Conservation (phyloP, 2,888 invertebrate species). For the Chelonus formosanus region DNA sequence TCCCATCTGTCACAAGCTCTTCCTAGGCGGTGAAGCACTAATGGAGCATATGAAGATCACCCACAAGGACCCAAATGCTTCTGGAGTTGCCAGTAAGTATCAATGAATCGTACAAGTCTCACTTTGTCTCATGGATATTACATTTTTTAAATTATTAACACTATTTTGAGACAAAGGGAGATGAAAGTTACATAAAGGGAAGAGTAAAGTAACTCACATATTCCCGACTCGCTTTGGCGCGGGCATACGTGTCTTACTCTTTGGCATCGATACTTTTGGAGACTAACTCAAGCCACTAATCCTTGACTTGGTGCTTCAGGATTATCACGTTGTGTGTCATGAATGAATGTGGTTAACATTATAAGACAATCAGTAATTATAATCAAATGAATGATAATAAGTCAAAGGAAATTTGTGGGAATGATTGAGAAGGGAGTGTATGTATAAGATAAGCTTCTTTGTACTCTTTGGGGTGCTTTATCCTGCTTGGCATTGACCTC, state of each 20-base stretch:
- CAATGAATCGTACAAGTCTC: slow-evolving; percentile 27
- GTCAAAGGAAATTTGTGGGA: slow-evolving; percentile 4
- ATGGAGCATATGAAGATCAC: slow-evolving; percentile 97
- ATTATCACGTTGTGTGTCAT: slow-evolving; percentile 33
- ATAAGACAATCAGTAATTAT: neutral
- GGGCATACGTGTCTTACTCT: slow-evolving; percentile 53
- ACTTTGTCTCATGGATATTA: slow-evolving; percentile 16
- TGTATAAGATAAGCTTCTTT: slow-evolving; percentile 47
- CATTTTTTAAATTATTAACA: slow-evolving; percentile 11
- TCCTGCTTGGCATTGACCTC: slow-evolving; percentile 66
- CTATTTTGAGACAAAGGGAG: slow-evolving; percentile 19
- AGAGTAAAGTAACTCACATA: slow-evolving; percentile 50
- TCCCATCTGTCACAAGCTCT: slow-evolving; percentile 93
- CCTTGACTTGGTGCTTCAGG: slow-evolving; percentile 35
- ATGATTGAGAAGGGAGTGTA: slow-evolving; percentile 35
- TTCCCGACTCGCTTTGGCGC: slow-evolving; percentile 62
- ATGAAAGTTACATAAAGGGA: slow-evolving; percentile 29
- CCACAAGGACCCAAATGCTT: slow-evolving; percentile 91
- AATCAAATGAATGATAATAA: neutral
- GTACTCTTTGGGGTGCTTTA: slow-evolving; percentile 62
- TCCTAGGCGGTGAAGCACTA: slow-evolving; percentile 90
- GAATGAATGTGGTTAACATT: slow-evolving; percentile 19
- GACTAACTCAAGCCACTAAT: slow-evolving; percentile 45
- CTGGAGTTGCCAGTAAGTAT: slow-evolving; percentile 88
- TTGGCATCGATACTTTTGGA: slow-evolving; percentile 42